Evolutionary conservation across 2,888 invertebrate species (phyloP).

Genomic region (Apoderus coryli): DNA sequence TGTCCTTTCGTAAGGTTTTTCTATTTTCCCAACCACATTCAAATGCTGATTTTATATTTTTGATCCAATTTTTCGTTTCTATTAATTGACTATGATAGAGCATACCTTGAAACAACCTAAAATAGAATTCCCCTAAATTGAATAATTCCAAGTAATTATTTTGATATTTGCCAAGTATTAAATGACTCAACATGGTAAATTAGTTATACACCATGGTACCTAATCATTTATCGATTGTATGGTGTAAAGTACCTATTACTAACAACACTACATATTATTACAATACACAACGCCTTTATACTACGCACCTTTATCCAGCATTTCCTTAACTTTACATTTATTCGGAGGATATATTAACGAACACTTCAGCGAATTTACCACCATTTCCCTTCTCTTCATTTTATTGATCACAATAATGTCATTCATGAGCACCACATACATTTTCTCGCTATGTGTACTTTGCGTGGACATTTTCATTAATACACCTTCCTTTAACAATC

Average conservation of each 20-base stretch:
- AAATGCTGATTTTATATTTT: slow-evolving; percentile 39
- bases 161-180: no score
- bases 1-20: slow-evolving; percentile 47
- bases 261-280: no score
- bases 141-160: no score
- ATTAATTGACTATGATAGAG: slow-evolving; percentile 40
- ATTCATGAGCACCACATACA: slow-evolving; percentile 55
- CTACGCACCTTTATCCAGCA: no score
- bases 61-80: slow-evolving; percentile 42
- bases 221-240: no score
- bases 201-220: no score
- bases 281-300: no score
- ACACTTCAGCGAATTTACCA: slow-evolving; percentile 45
- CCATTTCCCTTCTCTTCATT: slow-evolving; percentile 39
- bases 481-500: slow-evolving; percentile 51
- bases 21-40: slow-evolving; percentile 41
- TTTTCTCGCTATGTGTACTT: slow-evolving; percentile 33
- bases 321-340: slow-evolving; percentile 52
- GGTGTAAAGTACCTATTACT: no score
- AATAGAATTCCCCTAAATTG: slow-evolving; percentile 22
- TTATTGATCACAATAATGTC: slow-evolving; percentile 65
- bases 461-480: slow-evolving; percentile 29
- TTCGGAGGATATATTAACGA: slow-evolving; percentile 53
- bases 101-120: slow-evolving; percentile 45
- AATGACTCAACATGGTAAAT: no score